These are phyloP conservation scores for Perdita meconis DNA, from an alignment of 2,888 invertebrate species.

Conservation along the genomic window DNA sequence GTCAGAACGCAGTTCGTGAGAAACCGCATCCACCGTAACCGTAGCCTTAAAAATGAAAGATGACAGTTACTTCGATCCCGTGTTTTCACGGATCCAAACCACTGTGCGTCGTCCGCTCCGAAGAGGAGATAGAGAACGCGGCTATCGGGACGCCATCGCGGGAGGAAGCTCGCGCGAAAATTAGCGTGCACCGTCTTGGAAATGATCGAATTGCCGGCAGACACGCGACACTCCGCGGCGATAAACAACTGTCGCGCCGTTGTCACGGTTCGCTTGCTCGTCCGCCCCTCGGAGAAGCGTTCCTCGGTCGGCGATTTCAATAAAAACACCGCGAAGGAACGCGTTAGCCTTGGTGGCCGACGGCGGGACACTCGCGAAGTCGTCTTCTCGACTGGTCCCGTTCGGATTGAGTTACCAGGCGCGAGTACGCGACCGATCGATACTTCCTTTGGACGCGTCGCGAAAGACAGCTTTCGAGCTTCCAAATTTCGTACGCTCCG, in stretches of 20 bases:
- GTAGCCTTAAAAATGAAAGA: too few relatives aligned
- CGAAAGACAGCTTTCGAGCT: neutral
- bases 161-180: slow-evolving; percentile 47
- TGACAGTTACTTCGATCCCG: too few relatives aligned
- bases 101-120: too few relatives aligned
- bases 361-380: slow-evolving; percentile 32
- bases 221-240: slow-evolving; percentile 47
- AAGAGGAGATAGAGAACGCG: too few relatives aligned
- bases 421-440: neutral
- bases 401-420: slow-evolving; percentile 17
- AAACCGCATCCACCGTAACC: too few relatives aligned
- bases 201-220: slow-evolving; percentile 48
- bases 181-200: slow-evolving; percentile 28
- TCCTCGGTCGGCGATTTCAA: slow-evolving; percentile 31
- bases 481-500: too few relatives aligned
- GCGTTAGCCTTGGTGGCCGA: slow-evolving; percentile 51
- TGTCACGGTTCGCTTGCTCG: slow-evolving; percentile 32
- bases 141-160: slow-evolving; percentile 40
- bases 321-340: slow-evolving; percentile 43
- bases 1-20: too few relatives aligned
- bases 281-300: slow-evolving; percentile 10
- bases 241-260: slow-evolving; percentile 5
- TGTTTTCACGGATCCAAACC: too few relatives aligned
- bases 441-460: neutral
- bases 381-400: slow-evolving; percentile 11